Percentiles rank a stretch among this genome's conserved stretches.
phyloP scores from a whole-genome alignment of 2,113 vertebrate genomes.

The Lutjanus erythropterus region DNA sequence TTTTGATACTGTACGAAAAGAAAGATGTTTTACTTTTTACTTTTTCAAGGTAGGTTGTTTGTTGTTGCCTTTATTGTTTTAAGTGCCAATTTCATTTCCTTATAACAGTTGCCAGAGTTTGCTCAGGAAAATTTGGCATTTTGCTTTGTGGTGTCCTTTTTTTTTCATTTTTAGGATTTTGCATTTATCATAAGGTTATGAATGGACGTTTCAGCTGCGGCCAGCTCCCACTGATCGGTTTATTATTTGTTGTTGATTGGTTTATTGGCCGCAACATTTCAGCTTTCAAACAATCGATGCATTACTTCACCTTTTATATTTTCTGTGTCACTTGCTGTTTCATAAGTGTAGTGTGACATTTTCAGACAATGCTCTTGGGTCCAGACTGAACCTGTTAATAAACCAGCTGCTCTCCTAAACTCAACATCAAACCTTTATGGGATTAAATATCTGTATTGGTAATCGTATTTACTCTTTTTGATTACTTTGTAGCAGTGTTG shows the following conservation, averaged over 20 bases:
- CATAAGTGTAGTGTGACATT: neutral
- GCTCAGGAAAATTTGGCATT: neutral
- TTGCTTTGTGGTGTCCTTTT: neutral
- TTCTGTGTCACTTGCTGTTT: neutral
- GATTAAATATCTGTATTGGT: constrained; percentile 1
- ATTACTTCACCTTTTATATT: constrained; percentile 1
- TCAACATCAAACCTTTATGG: neutral
- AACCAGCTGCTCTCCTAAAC: neutral
- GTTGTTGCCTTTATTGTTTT: constrained; percentile 2
- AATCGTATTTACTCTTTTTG: neutral
- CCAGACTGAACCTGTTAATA: constrained; percentile 3
- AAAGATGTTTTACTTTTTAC: constrained; percentile 21
- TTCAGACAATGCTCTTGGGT: neutral
- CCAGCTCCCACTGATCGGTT: neutral
- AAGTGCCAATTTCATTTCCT: neutral
- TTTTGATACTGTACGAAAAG: too few species aligned
- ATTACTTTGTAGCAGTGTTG: neutral
- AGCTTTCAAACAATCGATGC: neutral
- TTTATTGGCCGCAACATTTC: constrained; percentile 4
- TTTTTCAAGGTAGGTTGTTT: neutral
- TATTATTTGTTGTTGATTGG: too few species aligned
- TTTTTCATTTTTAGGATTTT: neutral
- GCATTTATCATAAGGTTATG: neutral
- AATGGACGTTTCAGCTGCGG: neutral
- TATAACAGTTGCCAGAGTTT: neutral